Percentiles rank a stretch among this genome's conserved stretches.
phyloP scores from a whole-genome alignment of 2,113 vertebrate genomes.

The Lonchura striata region DNA sequence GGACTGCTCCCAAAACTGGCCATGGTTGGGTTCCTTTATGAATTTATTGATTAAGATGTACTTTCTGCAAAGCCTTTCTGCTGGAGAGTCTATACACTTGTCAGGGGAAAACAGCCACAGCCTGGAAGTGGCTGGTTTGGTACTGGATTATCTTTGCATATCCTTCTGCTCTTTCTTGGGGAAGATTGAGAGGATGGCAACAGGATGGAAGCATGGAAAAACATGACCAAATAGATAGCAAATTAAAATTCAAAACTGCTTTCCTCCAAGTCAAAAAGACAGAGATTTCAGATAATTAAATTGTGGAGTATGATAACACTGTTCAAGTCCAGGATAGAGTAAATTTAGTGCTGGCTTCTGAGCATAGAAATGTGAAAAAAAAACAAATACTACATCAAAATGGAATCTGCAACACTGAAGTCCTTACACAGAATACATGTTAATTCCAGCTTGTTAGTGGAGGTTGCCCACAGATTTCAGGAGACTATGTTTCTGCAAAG shows the following conservation, averaged over 20 bases:
- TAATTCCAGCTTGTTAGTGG: neutral
- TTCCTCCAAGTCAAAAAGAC: neutral
- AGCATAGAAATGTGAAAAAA: neutral
- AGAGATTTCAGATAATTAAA: neutral
- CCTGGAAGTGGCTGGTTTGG: neutral
- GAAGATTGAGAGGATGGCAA: neutral
- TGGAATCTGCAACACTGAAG: neutral
- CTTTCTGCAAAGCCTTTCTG: neutral
- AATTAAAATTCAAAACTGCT: neutral
- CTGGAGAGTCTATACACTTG: too few species aligned
- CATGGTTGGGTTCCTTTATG: neutral
- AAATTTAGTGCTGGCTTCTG: neutral
- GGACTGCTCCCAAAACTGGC: neutral
- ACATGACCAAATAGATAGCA: neutral
- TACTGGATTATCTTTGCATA: neutral
- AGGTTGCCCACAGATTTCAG: neutral
- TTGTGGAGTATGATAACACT: neutral
- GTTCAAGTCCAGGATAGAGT: neutral
- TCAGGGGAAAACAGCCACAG: neutral
- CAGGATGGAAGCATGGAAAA: neutral
- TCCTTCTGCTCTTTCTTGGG: neutral
- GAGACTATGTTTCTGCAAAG: neutral
- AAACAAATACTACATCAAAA: neutral
- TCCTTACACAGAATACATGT: neutral
- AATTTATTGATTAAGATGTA: neutral